Conservation (phyloP, 64 coral and sea anemone genomes). For the Pachyseris speciosa region DNA sequence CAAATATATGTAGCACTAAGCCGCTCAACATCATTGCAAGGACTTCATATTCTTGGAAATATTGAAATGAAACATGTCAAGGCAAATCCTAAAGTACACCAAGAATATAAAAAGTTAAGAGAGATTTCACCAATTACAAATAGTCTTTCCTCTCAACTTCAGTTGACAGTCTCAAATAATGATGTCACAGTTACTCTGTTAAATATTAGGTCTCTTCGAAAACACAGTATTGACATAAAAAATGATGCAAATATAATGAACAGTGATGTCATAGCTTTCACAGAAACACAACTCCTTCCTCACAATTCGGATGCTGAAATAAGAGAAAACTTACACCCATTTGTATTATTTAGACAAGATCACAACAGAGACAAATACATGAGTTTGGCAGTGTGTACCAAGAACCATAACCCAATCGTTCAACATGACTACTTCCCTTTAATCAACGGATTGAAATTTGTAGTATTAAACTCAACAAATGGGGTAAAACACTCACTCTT, state of each 20-base stretch:
- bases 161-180: slow-evolving; percentile 34
- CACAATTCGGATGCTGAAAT: slow-evolving; percentile 49
- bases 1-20: slow-evolving; percentile 87
- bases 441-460: slow-evolving; percentile 46
- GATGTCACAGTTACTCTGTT: slow-evolving; percentile 39
- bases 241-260: slow-evolving; percentile 50
- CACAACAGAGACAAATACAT: slow-evolving; percentile 41
- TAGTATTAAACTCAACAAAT: too few relatives aligned
- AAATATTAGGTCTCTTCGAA: slow-evolving; percentile 70
- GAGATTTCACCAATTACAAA: slow-evolving; percentile 63
- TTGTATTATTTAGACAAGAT: slow-evolving; percentile 55
- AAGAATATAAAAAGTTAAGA: slow-evolving; percentile 81
- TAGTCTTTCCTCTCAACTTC: slow-evolving; percentile 58
- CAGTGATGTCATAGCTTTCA: slow-evolving; percentile 53
- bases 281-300: slow-evolving; percentile 64
- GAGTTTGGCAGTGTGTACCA: slow-evolving; percentile 50
- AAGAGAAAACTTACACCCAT: slow-evolving; percentile 54
- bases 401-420: slow-evolving; percentile 27
- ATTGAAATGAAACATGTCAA: slow-evolving; percentile 80
- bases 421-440: slow-evolving; percentile 27
- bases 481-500: slow-evolving; percentile 20
- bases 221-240: slow-evolving; percentile 64
- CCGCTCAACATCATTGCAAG: slow-evolving; percentile 70
- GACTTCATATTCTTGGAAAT: slow-evolving; percentile 77
- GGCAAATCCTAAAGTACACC: slow-evolving; percentile 70